Base-by-base conservation (phyloP, 2,888 invertebrate genomes). In the Amiota mariae region DNA sequence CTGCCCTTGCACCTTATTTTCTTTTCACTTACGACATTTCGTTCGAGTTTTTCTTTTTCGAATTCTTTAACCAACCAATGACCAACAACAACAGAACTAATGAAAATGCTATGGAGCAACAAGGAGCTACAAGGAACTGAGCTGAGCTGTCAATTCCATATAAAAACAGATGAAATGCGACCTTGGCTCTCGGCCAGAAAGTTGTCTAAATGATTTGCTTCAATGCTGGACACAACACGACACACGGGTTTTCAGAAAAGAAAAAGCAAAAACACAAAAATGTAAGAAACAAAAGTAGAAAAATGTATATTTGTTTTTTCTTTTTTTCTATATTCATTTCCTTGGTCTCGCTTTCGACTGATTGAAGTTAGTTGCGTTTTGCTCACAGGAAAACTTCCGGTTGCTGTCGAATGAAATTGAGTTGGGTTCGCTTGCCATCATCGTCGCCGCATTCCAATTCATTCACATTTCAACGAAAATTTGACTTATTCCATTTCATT, bases 151-250 rank as follows among this genome's bases (percentile, higher is more conserved):
- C 85, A 80, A 80, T 20, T 72, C 47, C 72, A 72, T 18, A 77
- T 75, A 76, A 36, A 36, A 36, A 36, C 36, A 36, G 36, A 36
- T 76, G 18, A 63, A 77, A 75, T 36, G 36, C 70, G 82, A 66
- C 84, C 82, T 83, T 83, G 83, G 83, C 85, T 76, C 59, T 68
- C 71, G 76, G 83, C 85, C 83, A 83, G 78, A 74, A 78, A 79
- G 81, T 13, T 74, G 82, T 84, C 79, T 78, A 76, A 84, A 78
- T 79, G 82, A 74, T 84, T 24, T 24, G 24, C 24, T 24, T 24
- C 24, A 24, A 24, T 24, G 24, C 36, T 1, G 4, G 36, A 6
- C 36, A 36, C 36, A 36, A 36, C 36, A 36, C 6, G 36, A 6
- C 36, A 36, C 36, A 36, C 36, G 36, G 36, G 3, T 20, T 8